phyloP scores from a whole-genome alignment of 2,113 vertebrate genomes.

The Corydoras maculifer region DNA sequence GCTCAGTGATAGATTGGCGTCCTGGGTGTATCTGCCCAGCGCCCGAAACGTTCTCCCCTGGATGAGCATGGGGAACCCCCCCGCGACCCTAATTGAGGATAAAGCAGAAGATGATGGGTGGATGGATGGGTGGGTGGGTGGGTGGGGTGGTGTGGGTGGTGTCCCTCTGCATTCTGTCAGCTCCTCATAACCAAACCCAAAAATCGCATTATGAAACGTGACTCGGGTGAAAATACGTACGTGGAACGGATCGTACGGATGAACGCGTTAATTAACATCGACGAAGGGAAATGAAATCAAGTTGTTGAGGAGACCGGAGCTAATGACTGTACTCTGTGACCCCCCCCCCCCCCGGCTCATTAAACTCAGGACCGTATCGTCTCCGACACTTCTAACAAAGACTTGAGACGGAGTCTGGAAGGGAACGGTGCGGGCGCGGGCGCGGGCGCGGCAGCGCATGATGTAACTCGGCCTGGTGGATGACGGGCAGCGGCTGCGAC shows the following conservation, averaged over 20 bases:
- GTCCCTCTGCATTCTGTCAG: neutral
- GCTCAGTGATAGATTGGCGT: too few relatives aligned
- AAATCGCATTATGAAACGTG: constrained; percentile 10
- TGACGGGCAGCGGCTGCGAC: neutral
- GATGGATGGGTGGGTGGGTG: too few relatives aligned
- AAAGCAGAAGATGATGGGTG: too few relatives aligned
- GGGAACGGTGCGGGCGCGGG: neutral
- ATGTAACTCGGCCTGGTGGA: neutral
- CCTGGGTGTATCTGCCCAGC: too few relatives aligned
- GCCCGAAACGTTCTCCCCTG: too few relatives aligned
- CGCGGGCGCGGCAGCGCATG: neutral
- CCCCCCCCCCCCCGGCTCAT: constrained; percentile 4
- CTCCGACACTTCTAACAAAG: neutral
- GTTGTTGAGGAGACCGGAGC: constrained; percentile 22
- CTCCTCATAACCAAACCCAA: neutral
- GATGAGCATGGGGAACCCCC: too few relatives aligned
- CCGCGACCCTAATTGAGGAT: too few relatives aligned
- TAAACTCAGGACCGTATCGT: constrained; percentile 16
- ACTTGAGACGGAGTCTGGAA: neutral
- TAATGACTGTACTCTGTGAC: constrained; percentile 30
- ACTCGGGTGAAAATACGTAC: constrained; percentile 4
- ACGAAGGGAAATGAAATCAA: constrained; percentile 26
- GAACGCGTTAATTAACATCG: constrained; percentile 32
- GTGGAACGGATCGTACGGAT: neutral
- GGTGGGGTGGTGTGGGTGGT: too few relatives aligned